Conservation (phyloP, 2,113 vertebrate genomes). For the Patagioenas fasciata region DNA sequence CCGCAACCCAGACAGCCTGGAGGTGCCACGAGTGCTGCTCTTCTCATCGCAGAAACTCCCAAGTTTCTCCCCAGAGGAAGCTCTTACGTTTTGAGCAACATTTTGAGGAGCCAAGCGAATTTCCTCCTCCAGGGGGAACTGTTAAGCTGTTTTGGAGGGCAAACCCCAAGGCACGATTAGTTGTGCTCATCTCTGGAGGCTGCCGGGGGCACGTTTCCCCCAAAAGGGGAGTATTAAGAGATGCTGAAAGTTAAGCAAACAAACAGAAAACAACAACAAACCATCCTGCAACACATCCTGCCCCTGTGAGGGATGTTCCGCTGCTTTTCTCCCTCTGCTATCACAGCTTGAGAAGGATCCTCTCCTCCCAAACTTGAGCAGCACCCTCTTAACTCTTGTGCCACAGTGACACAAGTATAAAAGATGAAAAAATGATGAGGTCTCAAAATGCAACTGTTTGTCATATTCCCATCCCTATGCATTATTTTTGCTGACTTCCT, state of each 20-base stretch:
- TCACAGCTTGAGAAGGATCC: background rate
- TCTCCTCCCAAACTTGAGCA: background rate
- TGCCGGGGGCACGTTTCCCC: background rate
- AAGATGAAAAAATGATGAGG: background rate
- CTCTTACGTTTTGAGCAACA: background rate
- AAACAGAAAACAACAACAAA: background rate
- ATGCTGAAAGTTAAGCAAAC: background rate
- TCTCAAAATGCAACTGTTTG: background rate
- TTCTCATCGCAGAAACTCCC: background rate
- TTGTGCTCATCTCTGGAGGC: background rate
- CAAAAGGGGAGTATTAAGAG: background rate
- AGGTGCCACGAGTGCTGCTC: background rate
- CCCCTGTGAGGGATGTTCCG: background rate
- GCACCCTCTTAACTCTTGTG: background rate
- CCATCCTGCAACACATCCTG: no score
- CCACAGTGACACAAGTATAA: accelerated
- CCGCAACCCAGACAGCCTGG: background rate
- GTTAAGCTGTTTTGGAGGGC: background rate
- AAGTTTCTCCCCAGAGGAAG: background rate
- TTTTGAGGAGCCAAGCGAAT: background rate
- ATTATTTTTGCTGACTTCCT: background rate
- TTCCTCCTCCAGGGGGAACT: conserved; percentile 23
- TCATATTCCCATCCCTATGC: background rate
- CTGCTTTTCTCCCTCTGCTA: background rate
- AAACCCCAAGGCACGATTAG: background rate